Evolutionary conservation across 53 echinoderm and acorn worm genomes (phyloP), one percentile per base, ranked within the genome.

Genomic region (Stichopus horrens): DNA sequence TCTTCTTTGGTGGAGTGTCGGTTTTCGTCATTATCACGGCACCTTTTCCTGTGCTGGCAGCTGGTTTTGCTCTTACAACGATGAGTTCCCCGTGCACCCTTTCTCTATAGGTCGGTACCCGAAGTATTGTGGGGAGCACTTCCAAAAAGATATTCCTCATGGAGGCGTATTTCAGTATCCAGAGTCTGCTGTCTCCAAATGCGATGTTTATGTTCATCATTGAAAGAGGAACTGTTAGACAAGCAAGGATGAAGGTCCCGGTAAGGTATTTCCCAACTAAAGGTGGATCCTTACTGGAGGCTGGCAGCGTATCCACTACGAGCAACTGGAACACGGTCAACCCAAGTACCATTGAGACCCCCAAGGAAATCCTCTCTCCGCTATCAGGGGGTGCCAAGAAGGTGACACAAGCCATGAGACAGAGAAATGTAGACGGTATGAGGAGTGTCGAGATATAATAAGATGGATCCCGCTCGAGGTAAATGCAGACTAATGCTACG

Each of bases 291-390:
- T 80, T 80, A 19, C 80, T 80, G 4, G 80, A 80, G 5, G 58
- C 14, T 58, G 80, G 80, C 18, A 81, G 8, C 53, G 22, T 58
- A 81, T 81, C 57, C 56, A 22, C 56, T n/a, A 81, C 57, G 20
- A 81, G 23, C 21, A 81, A 21, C 81, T 81, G 81, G 81, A 81
- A 81, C 8, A 81, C 81, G 5, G 81, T 81, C 21, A 81, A 58
- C 16, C 81, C 81, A 18, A 81, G 81, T 5, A 81, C 81, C 81
- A 81, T 81, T 57, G 81, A 81, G 7, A 81, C 81, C 55, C 81
- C 81, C 20, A 81, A 7, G 5, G 81, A 81, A 4, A 81, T 81
- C 57, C 81, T 81, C 58, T 81, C 81, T 8, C 81, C 81, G 57
- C 81, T 81, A 21, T 81, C 81, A 5, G 81, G 81, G 8, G 81